phyloP scores from a whole-genome alignment of 2,888 invertebrate species.

The Dione juno region DNA sequence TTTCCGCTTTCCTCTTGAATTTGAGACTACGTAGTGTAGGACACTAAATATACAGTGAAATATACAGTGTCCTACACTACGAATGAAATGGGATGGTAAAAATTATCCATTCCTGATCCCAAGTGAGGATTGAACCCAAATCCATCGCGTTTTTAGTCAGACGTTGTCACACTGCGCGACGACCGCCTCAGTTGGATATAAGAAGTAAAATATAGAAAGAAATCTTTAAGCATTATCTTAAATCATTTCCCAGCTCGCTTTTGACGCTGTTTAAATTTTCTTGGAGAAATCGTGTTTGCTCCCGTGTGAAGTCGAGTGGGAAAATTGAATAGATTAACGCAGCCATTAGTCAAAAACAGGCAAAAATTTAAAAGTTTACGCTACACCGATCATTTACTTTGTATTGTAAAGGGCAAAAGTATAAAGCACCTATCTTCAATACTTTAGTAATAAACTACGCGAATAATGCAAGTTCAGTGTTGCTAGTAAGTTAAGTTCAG shows the following conservation, averaged over 20 bases:
- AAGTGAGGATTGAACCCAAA: too few species aligned
- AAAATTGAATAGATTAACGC: constrained; percentile 8
- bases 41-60: too few species aligned
- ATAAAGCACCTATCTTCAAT: not conserved
- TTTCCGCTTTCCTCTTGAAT: too few species aligned
- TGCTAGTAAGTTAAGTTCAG: too few species aligned
- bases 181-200: not conserved
- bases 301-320: constrained; percentile 8
- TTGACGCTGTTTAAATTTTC: constrained; percentile 3
- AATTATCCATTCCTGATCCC: too few species aligned
- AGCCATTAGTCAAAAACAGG: not conserved
- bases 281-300: constrained; percentile 8
- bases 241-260: constrained; percentile 5
- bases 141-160: too few species aligned
- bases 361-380: not conserved
- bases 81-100: too few species aligned
- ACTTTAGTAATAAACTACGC: too few species aligned
- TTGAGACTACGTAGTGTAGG: too few species aligned
- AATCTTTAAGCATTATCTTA: constrained; percentile 4
- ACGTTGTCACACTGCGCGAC: too few species aligned
- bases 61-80: too few species aligned
- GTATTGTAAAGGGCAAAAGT: not conserved
- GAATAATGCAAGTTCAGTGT: too few species aligned
- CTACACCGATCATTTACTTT: not conserved
- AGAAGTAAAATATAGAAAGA: constrained; percentile 1